A percentile compares a stretch with the other conserved stretches of the same genome.
phyloP scores from a whole-genome alignment of 2,888 invertebrate species.

The Caenorhabditis uteleia region DNA sequence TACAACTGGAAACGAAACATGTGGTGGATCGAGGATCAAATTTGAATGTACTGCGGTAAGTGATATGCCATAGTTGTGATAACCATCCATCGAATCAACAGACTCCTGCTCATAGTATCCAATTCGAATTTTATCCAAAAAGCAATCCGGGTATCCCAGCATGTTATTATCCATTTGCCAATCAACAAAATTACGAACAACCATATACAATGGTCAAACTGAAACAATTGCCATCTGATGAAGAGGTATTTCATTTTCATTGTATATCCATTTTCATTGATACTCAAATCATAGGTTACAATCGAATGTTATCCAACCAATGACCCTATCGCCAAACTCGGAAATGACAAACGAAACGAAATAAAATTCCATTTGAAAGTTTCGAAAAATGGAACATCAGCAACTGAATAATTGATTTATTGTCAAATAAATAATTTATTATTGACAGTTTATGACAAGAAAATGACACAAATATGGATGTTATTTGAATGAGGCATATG shows the following conservation, averaged over 20 bases:
- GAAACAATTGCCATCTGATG: conserved; percentile 17
- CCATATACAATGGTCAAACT: conserved; percentile 37
- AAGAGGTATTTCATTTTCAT: conserved; percentile 8
- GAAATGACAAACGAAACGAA: conserved; percentile 11
- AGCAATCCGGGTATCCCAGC: conserved; percentile 28
- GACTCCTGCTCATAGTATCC: too few species aligned
- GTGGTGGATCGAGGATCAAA: conserved; percentile 29
- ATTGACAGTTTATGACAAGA: conserved; percentile 10
- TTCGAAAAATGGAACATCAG: not conserved
- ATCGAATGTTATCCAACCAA: conserved; percentile 22
- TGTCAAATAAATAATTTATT: conserved; percentile 14
- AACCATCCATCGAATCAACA: too few species aligned
- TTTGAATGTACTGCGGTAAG: conserved; percentile 21
- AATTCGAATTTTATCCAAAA: conserved; percentile 31
- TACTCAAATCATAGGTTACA: too few species aligned
- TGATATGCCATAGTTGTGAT: too few species aligned
- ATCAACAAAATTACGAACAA: conserved; percentile 34
- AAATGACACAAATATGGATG: not conserved
- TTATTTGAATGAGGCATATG: not conserved
- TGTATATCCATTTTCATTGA: too few species aligned
- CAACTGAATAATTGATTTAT: not conserved
- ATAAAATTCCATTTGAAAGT: conserved; percentile 22
- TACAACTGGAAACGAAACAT: conserved; percentile 2
- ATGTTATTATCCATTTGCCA: conserved; percentile 32
- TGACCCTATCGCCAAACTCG: not conserved